phyloP scores from a whole-genome alignment of 2,113 vertebrate genomes.

The Vombatus ursinus region DNA sequence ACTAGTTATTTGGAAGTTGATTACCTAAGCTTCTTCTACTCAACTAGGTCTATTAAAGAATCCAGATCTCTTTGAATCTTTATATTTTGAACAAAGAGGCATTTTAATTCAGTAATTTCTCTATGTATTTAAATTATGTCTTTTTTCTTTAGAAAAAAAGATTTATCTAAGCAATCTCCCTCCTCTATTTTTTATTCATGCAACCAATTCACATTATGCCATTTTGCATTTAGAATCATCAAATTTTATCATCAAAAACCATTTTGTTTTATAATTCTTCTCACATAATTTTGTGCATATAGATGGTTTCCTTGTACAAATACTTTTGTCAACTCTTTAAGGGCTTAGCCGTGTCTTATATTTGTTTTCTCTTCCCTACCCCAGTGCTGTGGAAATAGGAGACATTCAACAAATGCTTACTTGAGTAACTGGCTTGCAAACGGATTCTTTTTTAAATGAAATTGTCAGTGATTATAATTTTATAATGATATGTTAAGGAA shows the following conservation, averaged over 20 bases:
- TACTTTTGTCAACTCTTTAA: not conserved
- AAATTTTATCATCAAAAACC: not conserved
- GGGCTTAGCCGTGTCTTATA: not conserved
- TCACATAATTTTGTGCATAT: not conserved
- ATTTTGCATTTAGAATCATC: constrained; percentile 4
- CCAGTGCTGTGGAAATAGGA: not conserved
- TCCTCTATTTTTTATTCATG: not conserved
- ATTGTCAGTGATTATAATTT: not conserved
- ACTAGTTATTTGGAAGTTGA: not conserved
- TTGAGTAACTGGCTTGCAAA: constrained; percentile 15
- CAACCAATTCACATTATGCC: not conserved
- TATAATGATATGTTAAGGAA: constrained; percentile 39
- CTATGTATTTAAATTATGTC: not conserved
- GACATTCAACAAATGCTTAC: not conserved
- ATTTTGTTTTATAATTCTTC: constrained; percentile 31
- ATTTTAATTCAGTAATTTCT: constrained; percentile 1
- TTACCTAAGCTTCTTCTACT: not conserved
- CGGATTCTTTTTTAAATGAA: constrained; percentile 29
- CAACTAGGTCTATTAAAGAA: not conserved
- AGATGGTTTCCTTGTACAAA: not conserved
- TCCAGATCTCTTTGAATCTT: not conserved
- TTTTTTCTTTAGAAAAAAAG: not conserved
- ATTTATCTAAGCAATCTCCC: not conserved
- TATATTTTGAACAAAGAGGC: not conserved
- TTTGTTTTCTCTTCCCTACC: not conserved